Evolutionary conservation across 2,797 vertebrate genomes (phyloP), one percentile per base, ranked within the genome.

Genomic region (Chloroceryle amazona): DNA sequence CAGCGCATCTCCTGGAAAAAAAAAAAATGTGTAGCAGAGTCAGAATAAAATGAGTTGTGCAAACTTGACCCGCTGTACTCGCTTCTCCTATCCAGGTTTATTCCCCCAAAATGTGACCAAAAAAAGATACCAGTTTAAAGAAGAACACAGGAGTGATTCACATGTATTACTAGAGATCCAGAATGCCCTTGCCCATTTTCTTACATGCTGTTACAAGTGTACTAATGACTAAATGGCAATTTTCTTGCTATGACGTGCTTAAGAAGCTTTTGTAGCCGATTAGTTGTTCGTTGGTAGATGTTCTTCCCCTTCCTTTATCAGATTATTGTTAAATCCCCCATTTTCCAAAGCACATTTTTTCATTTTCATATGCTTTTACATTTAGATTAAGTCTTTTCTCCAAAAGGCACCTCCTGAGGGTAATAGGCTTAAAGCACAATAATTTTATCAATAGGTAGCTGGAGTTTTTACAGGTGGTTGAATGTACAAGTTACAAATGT

Each of bases 211-310:
- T 67, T 74, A 73, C 55, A n/a, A 33, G 71, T 22, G 15, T 21
- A 11, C 29, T 80, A 70, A 75, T 85, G 74, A 87, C 93, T 94
- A 75, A 85, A 89, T 68, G 55, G 78, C 86, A 85, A 39, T 85
- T 93, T 89, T 73, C 71, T 63, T 71, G 15, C 57, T n/a, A 7
- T 82, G 28, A 54, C 13, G n/a, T 55, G 47, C 61, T 85, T 49
- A 46, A 54, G 63, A 63, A 86, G 85, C 87, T 96, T 75, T 85
- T 67, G 31, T 25, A 78, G 61, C 61, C 51, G 58, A 5, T 72
- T 86, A 31, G 29, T 54, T 89, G 42, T 67, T 81, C 68, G 37
- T n/a, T 92, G 76, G 37, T 60, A 41, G 37, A 25, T 71, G 47
- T 73, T 87, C 57, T 65, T 86, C 44, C 54, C 35, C 22, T 72